These are phyloP conservation scores for Aspidiotus rigidus DNA, from an alignment of 2,888 invertebrate species.

Conservation along the genomic window DNA sequence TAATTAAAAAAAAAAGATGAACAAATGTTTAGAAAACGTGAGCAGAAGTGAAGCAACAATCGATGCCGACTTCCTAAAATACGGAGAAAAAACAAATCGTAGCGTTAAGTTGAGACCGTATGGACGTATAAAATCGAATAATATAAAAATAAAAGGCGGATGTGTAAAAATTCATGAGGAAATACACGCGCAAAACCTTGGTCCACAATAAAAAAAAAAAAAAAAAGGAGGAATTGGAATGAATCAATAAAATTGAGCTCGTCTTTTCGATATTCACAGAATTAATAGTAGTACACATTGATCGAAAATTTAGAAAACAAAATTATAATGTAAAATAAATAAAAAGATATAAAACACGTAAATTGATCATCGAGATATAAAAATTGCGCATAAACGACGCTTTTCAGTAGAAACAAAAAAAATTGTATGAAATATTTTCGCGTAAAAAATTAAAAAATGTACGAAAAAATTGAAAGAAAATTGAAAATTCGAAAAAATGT, in stretches of 20 bases:
- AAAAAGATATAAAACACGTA: no score
- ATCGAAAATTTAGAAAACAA: conserved; percentile 8
- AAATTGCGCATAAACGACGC: conserved; percentile 15
- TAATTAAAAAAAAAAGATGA: no score
- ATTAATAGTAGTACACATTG: conserved; percentile 10
- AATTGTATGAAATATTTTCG: conserved; percentile 13
- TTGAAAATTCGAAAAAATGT: not conserved
- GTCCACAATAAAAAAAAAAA: conserved; percentile 18
- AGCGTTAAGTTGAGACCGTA: no score
- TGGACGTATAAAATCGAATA: no score
- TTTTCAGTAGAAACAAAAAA: conserved; percentile 10
- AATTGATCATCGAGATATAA: not conserved
- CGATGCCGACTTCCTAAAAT: no score
- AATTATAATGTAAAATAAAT: not conserved
- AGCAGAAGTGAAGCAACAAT: no score
- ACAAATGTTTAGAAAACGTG: no score
- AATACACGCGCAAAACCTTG: conserved; percentile 8
- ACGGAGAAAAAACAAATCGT: no score
- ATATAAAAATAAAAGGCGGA: no score
- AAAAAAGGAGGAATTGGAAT: conserved; percentile 12
- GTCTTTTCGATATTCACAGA: conserved; percentile 2
- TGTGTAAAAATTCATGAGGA: not conserved
- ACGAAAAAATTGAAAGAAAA: conserved; percentile 21
- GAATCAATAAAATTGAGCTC: conserved; percentile 27
- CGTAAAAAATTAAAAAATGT: conserved; percentile 23